Percentiles rank a stretch among this genome's conserved stretches.
Evolutionary conservation across 2,113 vertebrate genomes (phyloP).

Genomic region (Cnemophilus loriae): DNA sequence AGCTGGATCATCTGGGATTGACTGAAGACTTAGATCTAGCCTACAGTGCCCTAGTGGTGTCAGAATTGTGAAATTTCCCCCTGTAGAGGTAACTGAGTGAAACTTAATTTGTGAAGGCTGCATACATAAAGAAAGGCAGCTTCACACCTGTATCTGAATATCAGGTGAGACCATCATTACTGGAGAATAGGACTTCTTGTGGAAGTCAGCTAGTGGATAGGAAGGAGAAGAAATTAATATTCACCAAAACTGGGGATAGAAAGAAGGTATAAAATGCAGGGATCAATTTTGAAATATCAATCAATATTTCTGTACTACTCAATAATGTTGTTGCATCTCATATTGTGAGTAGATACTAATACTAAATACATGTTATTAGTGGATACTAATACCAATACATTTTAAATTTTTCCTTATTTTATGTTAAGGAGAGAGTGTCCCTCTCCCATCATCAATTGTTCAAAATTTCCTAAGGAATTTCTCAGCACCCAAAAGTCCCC

Average conservation of each 20-base stretch:
- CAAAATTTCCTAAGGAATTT: neutral
- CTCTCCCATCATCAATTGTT: neutral
- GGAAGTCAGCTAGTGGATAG: neutral
- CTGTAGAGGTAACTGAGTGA: neutral
- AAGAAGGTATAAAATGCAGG: neutral
- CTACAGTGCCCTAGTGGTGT: neutral
- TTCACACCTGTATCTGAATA: neutral
- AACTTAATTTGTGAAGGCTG: neutral
- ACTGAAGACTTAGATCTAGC: neutral
- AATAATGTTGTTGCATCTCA: neutral
- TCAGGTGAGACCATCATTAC: neutral
- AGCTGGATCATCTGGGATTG: neutral
- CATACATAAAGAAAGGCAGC: neutral
- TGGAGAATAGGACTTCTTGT: neutral
- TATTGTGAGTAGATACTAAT: neutral
- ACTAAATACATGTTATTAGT: neutral
- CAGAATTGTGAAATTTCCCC: neutral
- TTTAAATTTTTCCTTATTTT: neutral
- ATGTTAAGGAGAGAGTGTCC: neutral
- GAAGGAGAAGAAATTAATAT: neutral
- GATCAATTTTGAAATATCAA: neutral
- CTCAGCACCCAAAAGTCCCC: neutral
- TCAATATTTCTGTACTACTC: neutral
- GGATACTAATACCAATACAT: neutral
- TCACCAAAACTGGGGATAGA: neutral